A percentile compares a stretch with the other conserved stretches of the same genome.
Evolutionary conservation across 2,888 invertebrate genomes (phyloP).

Genomic region (Phlogophora meticulosa): DNA sequence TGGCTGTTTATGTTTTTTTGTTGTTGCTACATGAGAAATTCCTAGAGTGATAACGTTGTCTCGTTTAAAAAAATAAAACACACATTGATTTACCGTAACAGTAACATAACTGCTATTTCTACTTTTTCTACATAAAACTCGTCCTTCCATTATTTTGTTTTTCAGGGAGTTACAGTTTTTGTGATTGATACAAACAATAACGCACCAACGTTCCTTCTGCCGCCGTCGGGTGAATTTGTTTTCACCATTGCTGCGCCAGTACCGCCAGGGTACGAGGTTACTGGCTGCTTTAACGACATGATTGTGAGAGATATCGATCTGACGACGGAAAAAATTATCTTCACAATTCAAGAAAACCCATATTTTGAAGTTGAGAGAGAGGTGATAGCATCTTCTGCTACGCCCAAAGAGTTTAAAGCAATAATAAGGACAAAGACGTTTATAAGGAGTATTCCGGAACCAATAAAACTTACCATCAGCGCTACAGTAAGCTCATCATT

Average conservation of each 20-base stretch:
- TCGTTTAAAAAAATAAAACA: too few relatives aligned
- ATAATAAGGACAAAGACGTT: conserved; percentile 77
- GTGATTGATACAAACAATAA: conserved; percentile 89
- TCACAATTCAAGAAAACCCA: conserved; percentile 79
- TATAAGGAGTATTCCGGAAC: conserved; percentile 80
- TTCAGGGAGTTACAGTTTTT: conserved; percentile 81
- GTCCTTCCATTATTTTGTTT: conserved; percentile 46
- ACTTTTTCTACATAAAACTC: background rate
- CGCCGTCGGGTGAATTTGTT: conserved; percentile 72
- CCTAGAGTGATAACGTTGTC: too few relatives aligned
- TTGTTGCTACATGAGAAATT: too few relatives aligned
- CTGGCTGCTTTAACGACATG: conserved; percentile 83
- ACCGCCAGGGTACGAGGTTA: conserved; percentile 83
- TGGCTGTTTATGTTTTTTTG: too few relatives aligned
- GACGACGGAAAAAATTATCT: conserved; percentile 84
- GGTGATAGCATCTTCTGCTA: conserved; percentile 45
- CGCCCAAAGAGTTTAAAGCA: conserved; percentile 81
- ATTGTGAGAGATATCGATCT: conserved; percentile 89
- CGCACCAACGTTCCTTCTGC: conserved; percentile 78
- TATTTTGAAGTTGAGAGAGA: conserved; percentile 82
- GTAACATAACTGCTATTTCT: too few relatives aligned
- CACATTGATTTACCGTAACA: too few relatives aligned
- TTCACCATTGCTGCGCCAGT: conserved; percentile 87
- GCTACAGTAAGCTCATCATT: conserved; percentile 81
- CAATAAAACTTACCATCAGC: conserved; percentile 76